phyloP scores from a whole-genome alignment of 2,888 invertebrate species.

The Yponomeuta plumbellus region DNA sequence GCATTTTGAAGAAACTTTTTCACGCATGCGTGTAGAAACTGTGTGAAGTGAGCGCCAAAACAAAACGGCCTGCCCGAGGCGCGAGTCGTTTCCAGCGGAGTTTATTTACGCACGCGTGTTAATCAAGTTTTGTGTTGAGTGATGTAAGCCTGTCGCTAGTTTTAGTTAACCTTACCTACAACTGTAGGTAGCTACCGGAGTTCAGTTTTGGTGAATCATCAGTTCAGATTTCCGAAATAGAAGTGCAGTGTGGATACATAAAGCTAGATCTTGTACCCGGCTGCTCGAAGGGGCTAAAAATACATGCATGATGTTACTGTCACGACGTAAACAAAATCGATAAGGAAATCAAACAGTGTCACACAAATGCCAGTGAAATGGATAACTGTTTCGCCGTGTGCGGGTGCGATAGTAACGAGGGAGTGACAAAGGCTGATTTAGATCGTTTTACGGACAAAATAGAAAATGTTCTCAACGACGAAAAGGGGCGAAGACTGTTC shows the following conservation, averaged over 20 bases:
- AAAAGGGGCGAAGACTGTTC: conserved; percentile 62
- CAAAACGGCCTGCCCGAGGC: conserved; percentile 26
- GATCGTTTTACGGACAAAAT: conserved; percentile 71
- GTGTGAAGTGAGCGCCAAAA: conserved; percentile 34
- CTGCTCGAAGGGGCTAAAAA: neutral
- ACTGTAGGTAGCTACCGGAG: conserved; percentile 22
- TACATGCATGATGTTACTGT: conserved; percentile 4
- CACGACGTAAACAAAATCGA: conserved; percentile 39
- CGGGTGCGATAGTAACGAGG: conserved; percentile 62
- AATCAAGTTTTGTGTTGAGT: conserved; percentile 33
- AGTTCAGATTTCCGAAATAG: neutral
- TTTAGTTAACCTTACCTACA: conserved; percentile 60
- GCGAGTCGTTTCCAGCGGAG: conserved; percentile 24
- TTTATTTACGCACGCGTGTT: conserved; percentile 52
- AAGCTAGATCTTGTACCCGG: conserved; percentile 7
- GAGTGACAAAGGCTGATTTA: conserved; percentile 64
- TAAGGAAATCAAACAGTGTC: conserved; percentile 40
- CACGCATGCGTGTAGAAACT: conserved; percentile 44
- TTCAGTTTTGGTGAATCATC: conserved; percentile 43
- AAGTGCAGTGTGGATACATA: conserved; percentile 14
- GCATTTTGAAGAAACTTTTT: conserved; percentile 31
- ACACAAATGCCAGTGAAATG: conserved; percentile 53
- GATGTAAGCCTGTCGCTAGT: conserved; percentile 43
- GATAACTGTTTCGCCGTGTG: conserved; percentile 68
- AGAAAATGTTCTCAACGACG: conserved; percentile 67